Evolutionary conservation across 1,140 invertebrate species (phyloP).

Genomic region (Centruroides vittatus): DNA sequence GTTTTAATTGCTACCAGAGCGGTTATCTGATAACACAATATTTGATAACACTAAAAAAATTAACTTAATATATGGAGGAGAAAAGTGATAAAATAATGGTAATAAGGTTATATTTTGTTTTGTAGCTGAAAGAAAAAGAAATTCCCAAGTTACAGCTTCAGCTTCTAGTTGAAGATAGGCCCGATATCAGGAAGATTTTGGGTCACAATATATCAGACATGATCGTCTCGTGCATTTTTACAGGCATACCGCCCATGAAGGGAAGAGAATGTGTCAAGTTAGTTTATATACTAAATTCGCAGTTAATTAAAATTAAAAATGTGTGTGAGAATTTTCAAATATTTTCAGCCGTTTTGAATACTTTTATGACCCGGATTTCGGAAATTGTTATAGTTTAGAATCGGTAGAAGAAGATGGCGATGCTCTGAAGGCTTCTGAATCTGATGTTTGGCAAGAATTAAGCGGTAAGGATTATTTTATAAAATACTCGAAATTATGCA

Average conservation of each 20-base stretch:
- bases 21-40: too few relatives aligned
- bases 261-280: conserved; percentile 7
- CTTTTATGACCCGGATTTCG: conserved; percentile 12
- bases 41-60: too few relatives aligned
- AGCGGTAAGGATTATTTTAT: conserved; percentile 4
- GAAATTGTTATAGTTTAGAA: conserved; percentile 9
- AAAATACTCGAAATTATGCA: too few relatives aligned
- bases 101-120: too few relatives aligned
- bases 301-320: not conserved
- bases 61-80: too few relatives aligned
- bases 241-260: not conserved
- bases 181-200: not conserved
- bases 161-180: not conserved
- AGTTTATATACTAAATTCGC: not conserved
- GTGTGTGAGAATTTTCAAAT: not conserved
- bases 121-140: not conserved
- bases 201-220: conserved; percentile 1
- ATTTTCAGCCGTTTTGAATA: not conserved
- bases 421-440: conserved; percentile 2
- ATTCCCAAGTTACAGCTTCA: not conserved
- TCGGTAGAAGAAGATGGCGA: not conserved
- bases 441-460: conserved; percentile 13
- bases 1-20: too few relatives aligned
- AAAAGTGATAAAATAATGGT: too few relatives aligned
- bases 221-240: conserved; percentile 4